Evolutionary conservation across 2,888 invertebrate genomes (phyloP).

Genomic region (Tupiocoris notatus): DNA sequence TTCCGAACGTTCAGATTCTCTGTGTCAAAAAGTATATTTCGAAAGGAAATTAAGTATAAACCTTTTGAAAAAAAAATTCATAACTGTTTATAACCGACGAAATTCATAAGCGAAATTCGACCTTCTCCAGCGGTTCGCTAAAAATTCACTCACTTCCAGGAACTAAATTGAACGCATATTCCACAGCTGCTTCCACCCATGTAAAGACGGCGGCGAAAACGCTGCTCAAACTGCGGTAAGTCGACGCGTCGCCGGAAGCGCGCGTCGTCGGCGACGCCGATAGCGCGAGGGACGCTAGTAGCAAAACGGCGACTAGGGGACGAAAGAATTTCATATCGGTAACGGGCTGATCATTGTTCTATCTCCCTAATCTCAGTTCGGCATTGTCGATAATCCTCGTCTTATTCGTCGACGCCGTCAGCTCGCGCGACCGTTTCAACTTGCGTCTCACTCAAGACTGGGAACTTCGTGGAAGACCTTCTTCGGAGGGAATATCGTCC

Average conservation of each 20-base stretch:
- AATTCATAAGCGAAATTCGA: too few relatives aligned
- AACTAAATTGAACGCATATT: slow-evolving; percentile 42
- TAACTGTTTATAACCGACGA: too few relatives aligned
- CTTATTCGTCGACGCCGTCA: neutral
- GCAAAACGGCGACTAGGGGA: neutral
- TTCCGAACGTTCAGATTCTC: too few relatives aligned
- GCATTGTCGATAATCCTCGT: neutral
- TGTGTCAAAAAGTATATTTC: too few relatives aligned
- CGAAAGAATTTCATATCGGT: slow-evolving; percentile 24
- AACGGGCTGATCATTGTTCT: neutral
- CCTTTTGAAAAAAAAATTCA: too few relatives aligned
- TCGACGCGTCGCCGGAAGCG: neutral
- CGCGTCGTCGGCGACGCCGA: neutral
- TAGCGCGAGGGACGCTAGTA: slow-evolving; percentile 5
- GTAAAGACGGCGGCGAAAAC: slow-evolving; percentile 43
- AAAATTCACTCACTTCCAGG: slow-evolving; percentile 3
- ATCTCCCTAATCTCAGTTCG: neutral
- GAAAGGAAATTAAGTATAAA: too few relatives aligned
- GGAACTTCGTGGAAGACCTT: too few relatives aligned
- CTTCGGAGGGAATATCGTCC: too few relatives aligned
- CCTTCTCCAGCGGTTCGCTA: too few relatives aligned
- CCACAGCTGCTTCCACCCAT: slow-evolving; percentile 45
- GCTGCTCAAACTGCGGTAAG: slow-evolving; percentile 31
- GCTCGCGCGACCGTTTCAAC: neutral
- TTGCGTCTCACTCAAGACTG: neutral